phyloP scores from a whole-genome alignment of 2,797 vertebrate species.

The Danio aesculapii region DNA sequence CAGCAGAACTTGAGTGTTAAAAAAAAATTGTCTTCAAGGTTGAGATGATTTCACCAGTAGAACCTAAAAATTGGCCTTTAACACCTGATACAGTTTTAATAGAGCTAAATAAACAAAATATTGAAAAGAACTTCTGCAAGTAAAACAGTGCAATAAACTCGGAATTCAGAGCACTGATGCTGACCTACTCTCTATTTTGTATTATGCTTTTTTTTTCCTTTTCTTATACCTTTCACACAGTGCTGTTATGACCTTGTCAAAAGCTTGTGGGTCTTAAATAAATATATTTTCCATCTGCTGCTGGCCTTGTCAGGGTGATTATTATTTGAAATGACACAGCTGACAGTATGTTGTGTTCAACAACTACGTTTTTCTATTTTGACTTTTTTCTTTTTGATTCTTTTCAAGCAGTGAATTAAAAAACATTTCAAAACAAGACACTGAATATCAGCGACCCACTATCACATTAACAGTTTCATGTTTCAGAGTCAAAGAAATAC shows the following conservation, averaged over 20 bases:
- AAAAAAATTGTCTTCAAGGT: no score
- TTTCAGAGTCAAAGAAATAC: conserved; percentile 7
- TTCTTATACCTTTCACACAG: background rate
- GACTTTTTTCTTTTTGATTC: background rate
- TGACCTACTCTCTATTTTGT: background rate
- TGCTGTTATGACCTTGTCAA: conserved; percentile 3
- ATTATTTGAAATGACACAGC: conserved; percentile 1
- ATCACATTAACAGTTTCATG: background rate
- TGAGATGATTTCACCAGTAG: background rate
- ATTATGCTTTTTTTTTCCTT: background rate
- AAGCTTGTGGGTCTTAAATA: conserved; percentile 5
- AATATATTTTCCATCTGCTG: background rate
- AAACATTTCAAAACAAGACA: conserved; percentile 9
- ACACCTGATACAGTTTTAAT: background rate
- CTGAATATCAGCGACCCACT: background rate
- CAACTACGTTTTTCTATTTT: background rate
- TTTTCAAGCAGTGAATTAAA: background rate
- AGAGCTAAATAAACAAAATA: background rate
- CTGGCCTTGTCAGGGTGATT: background rate
- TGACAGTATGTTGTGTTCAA: background rate
- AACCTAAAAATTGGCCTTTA: background rate
- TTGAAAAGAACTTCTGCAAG: background rate
- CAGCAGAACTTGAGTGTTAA: no score
- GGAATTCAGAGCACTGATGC: background rate
- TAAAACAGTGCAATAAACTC: background rate